These are phyloP conservation scores for Andrena bicolor DNA, from an alignment of 2,888 invertebrate genomes.

Conservation along the genomic window DNA sequence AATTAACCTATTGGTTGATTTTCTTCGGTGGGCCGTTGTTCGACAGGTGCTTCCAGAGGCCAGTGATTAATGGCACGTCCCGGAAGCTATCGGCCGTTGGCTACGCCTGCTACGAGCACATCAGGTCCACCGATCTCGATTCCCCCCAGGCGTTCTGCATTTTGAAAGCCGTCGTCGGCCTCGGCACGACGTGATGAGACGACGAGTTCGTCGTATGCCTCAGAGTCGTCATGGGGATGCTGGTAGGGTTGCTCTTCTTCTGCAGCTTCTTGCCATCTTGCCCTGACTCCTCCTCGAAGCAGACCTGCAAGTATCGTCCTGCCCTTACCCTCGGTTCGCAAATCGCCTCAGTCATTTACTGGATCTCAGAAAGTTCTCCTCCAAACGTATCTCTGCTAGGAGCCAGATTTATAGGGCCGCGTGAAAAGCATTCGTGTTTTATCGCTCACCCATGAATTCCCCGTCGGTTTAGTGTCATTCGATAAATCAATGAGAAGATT, in stretches of 20 bases:
- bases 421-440: background rate
- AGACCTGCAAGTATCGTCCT: conserved; percentile 72
- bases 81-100: conserved; percentile 79
- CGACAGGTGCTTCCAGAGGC: conserved; percentile 81
- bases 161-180: conserved; percentile 77
- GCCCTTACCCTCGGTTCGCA: background rate
- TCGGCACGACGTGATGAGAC: conserved; percentile 77
- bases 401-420: too few relatives aligned
- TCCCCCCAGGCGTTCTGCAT: conserved; percentile 81
- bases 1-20: conserved; percentile 59
- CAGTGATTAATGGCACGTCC: conserved; percentile 82
- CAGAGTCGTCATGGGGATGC: conserved; percentile 79
- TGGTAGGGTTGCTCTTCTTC: conserved; percentile 66
- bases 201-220: conserved; percentile 72
- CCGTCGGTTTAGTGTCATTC: conserved; percentile 77
- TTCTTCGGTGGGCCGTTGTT: conserved; percentile 73
- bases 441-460: conserved; percentile 81
- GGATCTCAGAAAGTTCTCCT: too few relatives aligned
- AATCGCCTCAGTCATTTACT: too few relatives aligned
- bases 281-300: conserved; percentile 79
- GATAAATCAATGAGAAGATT: conserved; percentile 82
- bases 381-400: too few relatives aligned
- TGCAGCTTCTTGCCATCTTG: conserved; percentile 64
- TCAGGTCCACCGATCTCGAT: conserved; percentile 78
- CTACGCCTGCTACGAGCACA: conserved; percentile 82